Evolutionary conservation across 2,888 invertebrate genomes (phyloP).

Genomic region (Hedya salicella): DNA sequence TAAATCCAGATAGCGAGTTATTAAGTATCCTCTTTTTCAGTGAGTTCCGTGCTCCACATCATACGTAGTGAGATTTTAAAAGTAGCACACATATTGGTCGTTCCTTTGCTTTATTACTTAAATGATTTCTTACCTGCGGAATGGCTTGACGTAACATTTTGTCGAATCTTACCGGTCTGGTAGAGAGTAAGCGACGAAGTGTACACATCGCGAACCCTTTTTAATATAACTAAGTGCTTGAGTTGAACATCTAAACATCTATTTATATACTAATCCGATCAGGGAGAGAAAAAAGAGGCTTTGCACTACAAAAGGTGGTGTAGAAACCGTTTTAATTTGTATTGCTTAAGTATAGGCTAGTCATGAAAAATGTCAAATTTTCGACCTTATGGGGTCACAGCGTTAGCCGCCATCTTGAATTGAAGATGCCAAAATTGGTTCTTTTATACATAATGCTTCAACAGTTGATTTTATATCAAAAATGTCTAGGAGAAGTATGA

Average conservation of each 20-base stretch:
- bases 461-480: no score
- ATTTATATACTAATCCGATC: no score
- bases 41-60: not conserved
- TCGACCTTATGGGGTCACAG: no score
- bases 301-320: no score
- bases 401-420: no score
- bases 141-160: constrained; percentile 45
- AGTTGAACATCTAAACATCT: not conserved
- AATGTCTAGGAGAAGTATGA: no score
- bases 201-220: constrained; percentile 57
- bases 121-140: constrained; percentile 39
- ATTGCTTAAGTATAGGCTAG: no score
- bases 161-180: constrained; percentile 48
- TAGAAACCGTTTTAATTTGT: no score
- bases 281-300: no score
- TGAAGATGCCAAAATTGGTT: no score
- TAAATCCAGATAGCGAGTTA: not conserved
- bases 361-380: no score
- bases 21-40: not conserved
- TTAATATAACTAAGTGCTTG: constrained; percentile 61
- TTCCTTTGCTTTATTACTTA: constrained; percentile 36
- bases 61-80: constrained; percentile 23
- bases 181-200: constrained; percentile 51
- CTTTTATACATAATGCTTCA: no score
- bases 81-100: constrained; percentile 30